These are phyloP conservation scores for Actinemys pallida DNA, from an alignment of 2,113 vertebrate species.

Conservation along the genomic window DNA sequence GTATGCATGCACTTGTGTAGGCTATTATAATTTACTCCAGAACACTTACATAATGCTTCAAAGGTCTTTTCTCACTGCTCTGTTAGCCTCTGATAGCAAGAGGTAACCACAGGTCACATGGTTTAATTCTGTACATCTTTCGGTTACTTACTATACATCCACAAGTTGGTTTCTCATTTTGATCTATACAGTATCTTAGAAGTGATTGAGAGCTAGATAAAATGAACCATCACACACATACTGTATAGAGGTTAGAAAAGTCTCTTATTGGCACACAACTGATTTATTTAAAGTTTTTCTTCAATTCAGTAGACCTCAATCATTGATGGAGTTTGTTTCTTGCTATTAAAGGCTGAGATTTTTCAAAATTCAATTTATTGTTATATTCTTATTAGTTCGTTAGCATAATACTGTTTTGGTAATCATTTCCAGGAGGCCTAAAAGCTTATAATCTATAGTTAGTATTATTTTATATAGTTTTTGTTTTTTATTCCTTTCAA, in stretches of 20 bases:
- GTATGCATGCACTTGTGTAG: not conserved
- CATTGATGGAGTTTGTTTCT: fast-evolving
- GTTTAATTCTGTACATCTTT: not conserved
- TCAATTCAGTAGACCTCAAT: not conserved
- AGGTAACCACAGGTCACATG: not conserved
- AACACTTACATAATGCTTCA: not conserved
- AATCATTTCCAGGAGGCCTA: not conserved
- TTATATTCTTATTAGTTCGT: not conserved
- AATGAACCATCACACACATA: not conserved
- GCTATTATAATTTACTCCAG: not conserved
- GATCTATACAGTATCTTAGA: not conserved
- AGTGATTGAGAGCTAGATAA: not conserved
- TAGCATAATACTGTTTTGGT: not conserved
- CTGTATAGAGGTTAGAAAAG: not conserved
- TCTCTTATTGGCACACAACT: not conserved
- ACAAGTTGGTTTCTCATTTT: not conserved
- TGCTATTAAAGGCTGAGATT: not conserved
- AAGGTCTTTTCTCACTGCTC: not conserved
- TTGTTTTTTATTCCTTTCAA: not conserved
- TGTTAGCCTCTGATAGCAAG: not conserved
- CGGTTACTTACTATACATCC: not conserved
- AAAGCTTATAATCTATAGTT: not conserved
- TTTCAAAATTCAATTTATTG: not conserved
- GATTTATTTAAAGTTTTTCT: not conserved
- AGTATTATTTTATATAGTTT: not conserved